Percentiles rank a stretch among this genome's conserved stretches.
phyloP scores from a whole-genome alignment of 2,113 vertebrate genomes.

The Petromus typicus region DNA sequence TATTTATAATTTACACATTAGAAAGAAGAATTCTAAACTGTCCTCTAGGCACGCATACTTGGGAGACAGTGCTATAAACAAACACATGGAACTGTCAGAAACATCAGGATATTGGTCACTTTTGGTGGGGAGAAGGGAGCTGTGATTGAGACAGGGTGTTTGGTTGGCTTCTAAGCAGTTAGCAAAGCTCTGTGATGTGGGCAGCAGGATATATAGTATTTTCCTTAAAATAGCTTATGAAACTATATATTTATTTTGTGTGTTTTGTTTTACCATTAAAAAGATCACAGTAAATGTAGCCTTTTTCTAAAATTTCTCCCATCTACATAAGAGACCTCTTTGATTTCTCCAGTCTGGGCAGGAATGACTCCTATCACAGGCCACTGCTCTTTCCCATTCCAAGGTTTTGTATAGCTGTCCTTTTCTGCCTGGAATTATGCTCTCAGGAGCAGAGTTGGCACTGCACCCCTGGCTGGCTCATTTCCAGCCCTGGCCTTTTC shows the following conservation, averaged over 20 bases:
- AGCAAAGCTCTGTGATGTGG: neutral
- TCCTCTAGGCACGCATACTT: neutral
- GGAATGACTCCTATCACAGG: neutral
- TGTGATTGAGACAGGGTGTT: neutral
- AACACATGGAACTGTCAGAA: neutral
- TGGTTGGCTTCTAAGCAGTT: neutral
- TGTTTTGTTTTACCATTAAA: neutral
- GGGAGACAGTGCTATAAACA: neutral
- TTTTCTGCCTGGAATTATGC: neutral
- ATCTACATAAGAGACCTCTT: neutral
- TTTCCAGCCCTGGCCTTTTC: neutral
- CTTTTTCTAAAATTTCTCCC: neutral
- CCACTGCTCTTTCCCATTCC: neutral
- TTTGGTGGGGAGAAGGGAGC: neutral
- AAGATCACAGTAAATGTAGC: neutral
- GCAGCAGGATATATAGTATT: neutral
- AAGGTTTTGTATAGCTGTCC: neutral
- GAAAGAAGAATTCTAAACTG: neutral
- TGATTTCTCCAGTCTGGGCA: neutral
- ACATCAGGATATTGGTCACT: neutral
- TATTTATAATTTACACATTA: neutral
- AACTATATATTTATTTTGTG: neutral
- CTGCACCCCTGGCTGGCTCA: neutral
- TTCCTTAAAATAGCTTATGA: neutral
- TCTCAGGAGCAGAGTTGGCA: neutral